These are phyloP conservation scores for Enteromius radiatus DNA, from an alignment of 2,797 vertebrate genomes.

Conservation along the genomic window DNA sequence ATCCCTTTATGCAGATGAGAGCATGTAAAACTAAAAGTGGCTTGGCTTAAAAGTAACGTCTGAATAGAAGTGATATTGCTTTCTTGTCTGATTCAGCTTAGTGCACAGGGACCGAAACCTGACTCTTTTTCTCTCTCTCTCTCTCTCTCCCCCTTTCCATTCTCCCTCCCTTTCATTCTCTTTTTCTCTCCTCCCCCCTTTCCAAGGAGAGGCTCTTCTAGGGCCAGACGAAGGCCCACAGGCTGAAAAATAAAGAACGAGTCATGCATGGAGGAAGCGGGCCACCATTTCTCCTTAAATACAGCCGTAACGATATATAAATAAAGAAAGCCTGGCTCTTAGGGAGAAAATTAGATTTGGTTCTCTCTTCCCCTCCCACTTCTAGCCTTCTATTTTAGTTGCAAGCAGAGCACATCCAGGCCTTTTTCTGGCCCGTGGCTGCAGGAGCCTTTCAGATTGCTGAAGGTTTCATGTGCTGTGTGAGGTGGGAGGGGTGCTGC, in stretches of 20 bases:
- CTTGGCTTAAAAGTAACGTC: conserved; percentile 18
- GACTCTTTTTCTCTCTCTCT: conserved; percentile 41
- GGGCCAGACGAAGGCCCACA: conserved; percentile 32
- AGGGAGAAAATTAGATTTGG: conserved; percentile 58
- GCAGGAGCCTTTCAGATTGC: conserved; percentile 25
- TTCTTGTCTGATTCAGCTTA: conserved; percentile 40
- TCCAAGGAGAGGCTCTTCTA: conserved; percentile 36
- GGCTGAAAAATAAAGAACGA: conserved; percentile 34
- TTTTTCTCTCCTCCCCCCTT: conserved; percentile 20
- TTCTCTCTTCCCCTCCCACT: conserved; percentile 51
- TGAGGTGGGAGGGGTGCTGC: conserved; percentile 17
- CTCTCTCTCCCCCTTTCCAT: conserved; percentile 18
- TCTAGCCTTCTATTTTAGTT: conserved; percentile 42
- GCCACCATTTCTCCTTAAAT: conserved; percentile 48
- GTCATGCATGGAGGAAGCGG: conserved; percentile 21
- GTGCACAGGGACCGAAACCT: conserved; percentile 41
- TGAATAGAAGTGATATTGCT: conserved; percentile 21
- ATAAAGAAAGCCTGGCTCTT: conserved; percentile 55
- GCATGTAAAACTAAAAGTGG: background rate
- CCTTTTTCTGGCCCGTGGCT: conserved; percentile 31
- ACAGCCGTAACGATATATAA: conserved; percentile 49
- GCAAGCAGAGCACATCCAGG: conserved; percentile 34
- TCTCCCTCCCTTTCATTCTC: conserved; percentile 17
- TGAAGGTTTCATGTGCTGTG: conserved; percentile 26
- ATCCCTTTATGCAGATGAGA: conserved; percentile 1